phyloP scores from a whole-genome alignment of 2,797 vertebrate genomes.

The Hapalemur alaotrensis region DNA sequence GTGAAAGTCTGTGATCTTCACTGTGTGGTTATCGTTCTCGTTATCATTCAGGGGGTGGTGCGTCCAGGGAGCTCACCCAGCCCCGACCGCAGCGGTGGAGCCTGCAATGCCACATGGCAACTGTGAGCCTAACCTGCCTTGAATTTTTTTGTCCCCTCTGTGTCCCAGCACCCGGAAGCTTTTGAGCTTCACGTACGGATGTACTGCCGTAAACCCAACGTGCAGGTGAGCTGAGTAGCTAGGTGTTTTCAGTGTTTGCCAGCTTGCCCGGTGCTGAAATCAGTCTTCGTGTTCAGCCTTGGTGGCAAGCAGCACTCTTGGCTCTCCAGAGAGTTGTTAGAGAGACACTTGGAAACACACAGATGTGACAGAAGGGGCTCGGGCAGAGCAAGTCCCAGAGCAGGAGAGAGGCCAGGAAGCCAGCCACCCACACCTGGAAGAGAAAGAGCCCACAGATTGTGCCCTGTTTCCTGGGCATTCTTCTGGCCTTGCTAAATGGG shows the following conservation, averaged over 20 bases:
- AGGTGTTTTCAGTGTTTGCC: background rate
- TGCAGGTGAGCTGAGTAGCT: background rate
- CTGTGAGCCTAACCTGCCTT: background rate
- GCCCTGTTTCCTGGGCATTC: background rate
- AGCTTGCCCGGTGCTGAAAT: background rate
- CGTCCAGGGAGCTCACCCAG: background rate
- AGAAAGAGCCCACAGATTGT: background rate
- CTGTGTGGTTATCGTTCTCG: background rate
- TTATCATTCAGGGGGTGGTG: too few species aligned
- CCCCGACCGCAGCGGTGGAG: fast-evolving
- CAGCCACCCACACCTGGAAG: background rate
- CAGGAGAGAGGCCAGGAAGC: background rate
- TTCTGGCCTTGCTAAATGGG: background rate
- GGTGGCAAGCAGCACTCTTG: background rate
- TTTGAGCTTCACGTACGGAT: background rate
- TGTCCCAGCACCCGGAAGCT: background rate
- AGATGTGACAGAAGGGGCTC: background rate
- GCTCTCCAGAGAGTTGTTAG: background rate
- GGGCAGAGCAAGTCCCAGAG: background rate
- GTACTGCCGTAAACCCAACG: background rate
- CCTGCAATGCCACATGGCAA: background rate
- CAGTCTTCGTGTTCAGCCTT: background rate
- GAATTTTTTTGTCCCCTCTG: background rate
- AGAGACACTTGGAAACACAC: background rate
- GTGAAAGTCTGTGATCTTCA: background rate